Evolutionary conservation across 2,797 vertebrate species (phyloP).

Genomic region (Tapera naevia): DNA sequence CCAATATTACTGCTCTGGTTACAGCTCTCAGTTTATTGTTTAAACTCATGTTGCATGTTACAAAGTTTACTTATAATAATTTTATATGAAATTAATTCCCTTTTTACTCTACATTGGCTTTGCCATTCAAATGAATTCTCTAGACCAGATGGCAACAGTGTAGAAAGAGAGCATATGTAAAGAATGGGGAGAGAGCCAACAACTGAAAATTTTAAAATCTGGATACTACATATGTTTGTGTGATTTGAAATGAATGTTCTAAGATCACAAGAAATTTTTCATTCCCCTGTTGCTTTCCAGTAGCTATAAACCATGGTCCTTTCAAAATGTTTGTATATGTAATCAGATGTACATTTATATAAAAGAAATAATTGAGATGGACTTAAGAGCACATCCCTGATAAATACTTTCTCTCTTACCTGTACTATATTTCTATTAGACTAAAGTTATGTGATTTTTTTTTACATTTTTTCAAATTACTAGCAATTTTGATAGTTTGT

Average conservation of each 20-base stretch:
- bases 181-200: conserved; percentile 45
- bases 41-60: conserved; percentile 76
- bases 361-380: conserved; percentile 80
- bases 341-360: conserved; percentile 87
- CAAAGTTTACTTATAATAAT: conserved; percentile 65
- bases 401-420: conserved; percentile 84
- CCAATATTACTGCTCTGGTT: conserved; percentile 59
- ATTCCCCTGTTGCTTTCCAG: conserved; percentile 76
- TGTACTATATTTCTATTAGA: conserved; percentile 89
- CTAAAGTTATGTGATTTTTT: conserved; percentile 86
- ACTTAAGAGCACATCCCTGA: conserved; percentile 87
- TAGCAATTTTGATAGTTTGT: conserved; percentile 90
- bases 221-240: conserved; percentile 55
- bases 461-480: conserved; percentile 88
- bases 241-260: conserved; percentile 73
- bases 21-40: conserved; percentile 66
- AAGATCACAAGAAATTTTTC: conserved; percentile 72
- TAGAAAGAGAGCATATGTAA: conserved; percentile 46
- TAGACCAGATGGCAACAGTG: conserved; percentile 60
- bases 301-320: conserved; percentile 77
- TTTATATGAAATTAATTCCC: conserved; percentile 64
- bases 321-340: conserved; percentile 85
- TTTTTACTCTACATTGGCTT: conserved; percentile 56
- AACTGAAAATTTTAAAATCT: conserved; percentile 54
- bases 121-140: conserved; percentile 63